Evolutionary conservation across 2,797 vertebrate genomes (phyloP), one percentile per base, ranked within the genome.

Genomic region (Sebastes alutus): DNA sequence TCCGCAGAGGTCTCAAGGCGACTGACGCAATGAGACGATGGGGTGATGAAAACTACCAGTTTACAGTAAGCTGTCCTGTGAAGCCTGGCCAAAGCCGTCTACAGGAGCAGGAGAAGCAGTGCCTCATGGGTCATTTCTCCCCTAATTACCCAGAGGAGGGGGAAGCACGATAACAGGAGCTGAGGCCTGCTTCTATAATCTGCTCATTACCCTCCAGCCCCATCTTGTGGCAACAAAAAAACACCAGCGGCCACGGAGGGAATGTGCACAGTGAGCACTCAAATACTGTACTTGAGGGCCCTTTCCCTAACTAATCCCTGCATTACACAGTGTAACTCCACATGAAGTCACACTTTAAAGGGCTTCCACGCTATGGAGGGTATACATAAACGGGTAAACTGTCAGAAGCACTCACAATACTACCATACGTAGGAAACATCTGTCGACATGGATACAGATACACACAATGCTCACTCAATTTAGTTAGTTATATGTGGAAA

Each of bases 61-160:
- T 94, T 93, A 93, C 90, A 91, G 89, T 93, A 88, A 90, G 81
- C 91, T 80, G 83, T 73, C 75, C 80, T 84, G 86, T 91, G 87
- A 91, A 88, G 81, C 84, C 86, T 58, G 30, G 84, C 88, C 84
- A 93, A 87, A 87, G 81, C 79, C 1, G 70, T 92, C 85, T 76
- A 82, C 82, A 85, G 86, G 87, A 42, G 86, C 67, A 80, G 79
- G 60, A 78, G 85, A 82, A 84, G 87, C 82, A 77, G 78, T 75
- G 86, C 84, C 89, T 91, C 87, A 87, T 83, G 91, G 94, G 90
- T 93, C 87, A 94, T 90, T 94, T 92, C 88, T 86, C 85, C 78
- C 54, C 87, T 88, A 91, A 94, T 94, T 94, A 92, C 84, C 88
- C 85, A 87, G 69, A 83, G 85, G 89, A 87, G 81, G 65, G 84